phyloP scores from a whole-genome alignment of 92 coral and sea anemone genomes.

The Actinostola sp. region DNA sequence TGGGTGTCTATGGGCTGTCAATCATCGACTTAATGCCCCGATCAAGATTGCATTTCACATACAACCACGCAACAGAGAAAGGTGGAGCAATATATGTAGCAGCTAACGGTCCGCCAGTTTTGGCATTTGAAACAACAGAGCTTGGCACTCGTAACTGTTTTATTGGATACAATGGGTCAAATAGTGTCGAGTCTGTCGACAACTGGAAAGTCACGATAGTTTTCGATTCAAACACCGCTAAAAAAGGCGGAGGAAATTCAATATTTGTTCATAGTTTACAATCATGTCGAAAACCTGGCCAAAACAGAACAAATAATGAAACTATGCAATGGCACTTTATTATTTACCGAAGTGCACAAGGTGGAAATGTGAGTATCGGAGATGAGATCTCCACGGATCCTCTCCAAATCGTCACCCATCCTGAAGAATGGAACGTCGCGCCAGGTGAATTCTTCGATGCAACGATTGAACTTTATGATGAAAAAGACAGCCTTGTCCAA shows the following conservation, averaged over 20 bases:
- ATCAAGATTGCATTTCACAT: conserved; percentile 29
- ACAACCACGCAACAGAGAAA: conserved; percentile 36
- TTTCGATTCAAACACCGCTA: conserved; percentile 41
- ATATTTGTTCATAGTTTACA: conserved; percentile 57
- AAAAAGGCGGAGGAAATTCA: conserved; percentile 37
- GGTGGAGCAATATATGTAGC: conserved; percentile 68
- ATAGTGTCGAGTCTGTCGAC: background rate
- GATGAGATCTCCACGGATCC: conserved; percentile 65
- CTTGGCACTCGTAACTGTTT: conserved; percentile 45
- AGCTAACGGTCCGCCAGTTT: conserved; percentile 50
- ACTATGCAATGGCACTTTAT: conserved; percentile 45
- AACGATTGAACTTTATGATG: conserved; percentile 35
- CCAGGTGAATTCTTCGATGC: conserved; percentile 54
- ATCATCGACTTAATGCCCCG: conserved; percentile 31
- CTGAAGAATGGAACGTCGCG: conserved; percentile 31
- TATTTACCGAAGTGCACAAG: background rate
- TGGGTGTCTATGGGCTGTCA: conserved; percentile 59
- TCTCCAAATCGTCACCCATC: conserved; percentile 13
- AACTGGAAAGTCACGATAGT: conserved; percentile 42
- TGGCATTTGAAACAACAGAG: conserved; percentile 46
- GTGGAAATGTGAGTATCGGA: background rate
- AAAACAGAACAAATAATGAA: conserved; percentile 3
- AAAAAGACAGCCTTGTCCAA: conserved; percentile 36
- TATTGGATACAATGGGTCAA: conserved; percentile 27
- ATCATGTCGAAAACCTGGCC: conserved; percentile 33